Evolutionary conservation across 1,140 invertebrate species (phyloP), one percentile per base, ranked within the genome.

Genomic region (Brachionus asplanchnoidis): DNA sequence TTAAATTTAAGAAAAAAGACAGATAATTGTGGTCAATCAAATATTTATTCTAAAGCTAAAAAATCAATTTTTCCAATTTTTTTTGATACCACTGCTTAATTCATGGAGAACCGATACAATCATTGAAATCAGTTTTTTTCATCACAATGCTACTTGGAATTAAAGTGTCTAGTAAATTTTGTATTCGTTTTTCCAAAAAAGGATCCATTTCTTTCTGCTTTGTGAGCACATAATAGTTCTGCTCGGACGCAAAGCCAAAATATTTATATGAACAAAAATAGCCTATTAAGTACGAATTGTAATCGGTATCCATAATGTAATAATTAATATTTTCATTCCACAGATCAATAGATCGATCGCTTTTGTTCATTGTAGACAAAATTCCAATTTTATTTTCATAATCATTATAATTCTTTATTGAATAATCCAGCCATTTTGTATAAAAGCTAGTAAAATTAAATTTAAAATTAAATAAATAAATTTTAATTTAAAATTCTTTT

Each of bases 31-130:
- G 23, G 50, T 12, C 20, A 46, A 28, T 53, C 26, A 26, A 77
- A 50, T 77, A 5, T 77, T 46, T 82, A 26, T 80, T 12, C 23
- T 20, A 82, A 82, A 68, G 20, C 79, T 36, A 82, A 82, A 82
- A 82, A 82, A 26, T 82, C 79, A 32, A 60, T 82, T 40, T 82
- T 82, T 82, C 79, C 79, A 11, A 82, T 82, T 36, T 82, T 82
- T 82, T 82, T 82, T 46, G 79, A 82, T 65, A 40, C 53, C 3
- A 60, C 46, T 53, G 56, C 40, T 56, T 80, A 80, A 56, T 28
- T 78, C n/a, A 68, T 32, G 26, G 14, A 7, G 23, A 68, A 68
- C 3, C 40, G 9, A 36, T 3, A 42, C 68, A 65, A 42, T 82
- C 32, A 11, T 65, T 46, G 4, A 20, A 32, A 44, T 82, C 53